Evolutionary conservation across 2,888 invertebrate genomes (phyloP).

Genomic region (Sinodicranocentrus sp.): DNA sequence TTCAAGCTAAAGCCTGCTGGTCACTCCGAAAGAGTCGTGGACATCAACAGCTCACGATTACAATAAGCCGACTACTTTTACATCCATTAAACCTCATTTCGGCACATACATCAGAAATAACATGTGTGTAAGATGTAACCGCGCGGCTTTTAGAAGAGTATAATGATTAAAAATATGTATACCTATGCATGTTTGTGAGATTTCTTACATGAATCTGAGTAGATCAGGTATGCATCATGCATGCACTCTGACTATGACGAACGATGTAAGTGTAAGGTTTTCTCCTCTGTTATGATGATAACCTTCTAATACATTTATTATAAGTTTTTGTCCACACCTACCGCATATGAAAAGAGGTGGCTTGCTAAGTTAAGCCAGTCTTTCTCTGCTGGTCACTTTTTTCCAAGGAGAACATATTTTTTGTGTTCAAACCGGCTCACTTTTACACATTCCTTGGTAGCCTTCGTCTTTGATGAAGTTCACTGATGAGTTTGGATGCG

Average conservation of each 20-base stretch:
- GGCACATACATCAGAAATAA: constrained; percentile 62
- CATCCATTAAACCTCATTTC: constrained; percentile 72
- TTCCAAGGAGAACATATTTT: background rate
- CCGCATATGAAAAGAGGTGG: constrained; percentile 45
- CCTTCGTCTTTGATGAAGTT: constrained; percentile 21
- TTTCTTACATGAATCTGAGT: too few relatives aligned
- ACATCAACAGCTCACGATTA: constrained; percentile 74
- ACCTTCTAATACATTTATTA: constrained; percentile 37
- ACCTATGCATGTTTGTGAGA: too few relatives aligned
- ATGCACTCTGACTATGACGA: constrained; percentile 2
- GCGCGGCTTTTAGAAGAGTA: constrained; percentile 43
- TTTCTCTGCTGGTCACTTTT: constrained; percentile 39
- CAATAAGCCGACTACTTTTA: constrained; percentile 71
- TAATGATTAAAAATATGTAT: too few relatives aligned
- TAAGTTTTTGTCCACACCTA: constrained; percentile 59
- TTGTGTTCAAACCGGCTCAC: constrained; percentile 5
- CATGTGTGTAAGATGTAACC: constrained; percentile 57
- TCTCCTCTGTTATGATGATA: constrained; percentile 24
- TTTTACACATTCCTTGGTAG: background rate
- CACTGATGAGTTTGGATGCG: constrained; percentile 32
- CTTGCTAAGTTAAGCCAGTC: constrained; percentile 36
- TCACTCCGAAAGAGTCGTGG: constrained; percentile 27
- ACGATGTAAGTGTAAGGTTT: background rate
- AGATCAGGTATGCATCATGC: too few relatives aligned
- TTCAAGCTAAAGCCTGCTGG: constrained; percentile 1